Conservation (phyloP, 2,888 invertebrate species). For the Heliconius hortense region DNA sequence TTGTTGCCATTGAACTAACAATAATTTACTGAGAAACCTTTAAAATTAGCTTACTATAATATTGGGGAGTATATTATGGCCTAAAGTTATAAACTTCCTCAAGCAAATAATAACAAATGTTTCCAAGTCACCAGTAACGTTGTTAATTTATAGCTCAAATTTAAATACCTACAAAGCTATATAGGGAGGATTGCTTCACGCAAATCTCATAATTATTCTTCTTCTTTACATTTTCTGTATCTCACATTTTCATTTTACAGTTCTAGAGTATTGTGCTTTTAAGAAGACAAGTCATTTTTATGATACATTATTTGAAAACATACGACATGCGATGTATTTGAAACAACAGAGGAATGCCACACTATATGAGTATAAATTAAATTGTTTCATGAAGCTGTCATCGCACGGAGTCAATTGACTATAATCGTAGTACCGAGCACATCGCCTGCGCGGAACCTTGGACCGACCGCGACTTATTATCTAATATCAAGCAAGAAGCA, state of each 20-base stretch:
- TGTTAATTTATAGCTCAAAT: neutral
- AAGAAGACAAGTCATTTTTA: neutral
- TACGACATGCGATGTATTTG: neutral
- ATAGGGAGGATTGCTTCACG: too few relatives aligned
- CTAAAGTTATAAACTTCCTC: neutral
- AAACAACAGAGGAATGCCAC: slow-evolving; percentile 16
- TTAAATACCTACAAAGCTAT: neutral
- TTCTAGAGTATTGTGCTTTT: too few relatives aligned
- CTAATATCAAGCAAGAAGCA: slow-evolving; percentile 34
- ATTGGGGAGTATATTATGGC: neutral
- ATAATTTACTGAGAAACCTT: slow-evolving; percentile 8
- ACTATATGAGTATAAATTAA: slow-evolving; percentile 29
- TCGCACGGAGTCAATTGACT: slow-evolving; percentile 45
- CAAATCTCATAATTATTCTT: too few relatives aligned
- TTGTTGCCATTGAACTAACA: slow-evolving; percentile 10
- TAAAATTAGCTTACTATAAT: slow-evolving; percentile 5
- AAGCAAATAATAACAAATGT: neutral
- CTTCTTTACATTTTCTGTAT: too few relatives aligned
- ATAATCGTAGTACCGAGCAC: slow-evolving; percentile 37
- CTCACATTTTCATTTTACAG: too few relatives aligned
- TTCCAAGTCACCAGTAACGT: neutral
- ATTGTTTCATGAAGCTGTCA: slow-evolving; percentile 37
- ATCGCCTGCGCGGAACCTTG: slow-evolving; percentile 44
- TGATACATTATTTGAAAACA: neutral
- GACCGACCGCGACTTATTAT: slow-evolving; percentile 40